Percentiles rank a stretch among this genome's conserved stretches.
Evolutionary conservation across 2,888 invertebrate genomes (phyloP).

Genomic region (Dascillus cervinus): DNA sequence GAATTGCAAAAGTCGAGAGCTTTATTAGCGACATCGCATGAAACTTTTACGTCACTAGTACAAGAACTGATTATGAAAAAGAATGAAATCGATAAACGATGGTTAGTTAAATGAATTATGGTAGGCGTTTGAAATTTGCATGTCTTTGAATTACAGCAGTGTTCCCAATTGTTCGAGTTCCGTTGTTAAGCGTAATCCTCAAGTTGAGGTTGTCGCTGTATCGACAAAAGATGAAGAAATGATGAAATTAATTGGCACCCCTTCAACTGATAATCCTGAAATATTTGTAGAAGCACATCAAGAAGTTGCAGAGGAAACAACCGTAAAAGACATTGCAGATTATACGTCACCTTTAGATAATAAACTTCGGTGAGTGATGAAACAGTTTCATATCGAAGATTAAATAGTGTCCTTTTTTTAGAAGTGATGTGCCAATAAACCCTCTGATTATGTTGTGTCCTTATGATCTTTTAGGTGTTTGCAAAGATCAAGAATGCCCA

Average conservation of each 20-base stretch:
- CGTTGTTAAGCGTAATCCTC: too few relatives aligned
- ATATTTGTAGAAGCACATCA: too few relatives aligned
- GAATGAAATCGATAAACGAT: conserved; percentile 35
- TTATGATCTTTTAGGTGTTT: conserved; percentile 36
- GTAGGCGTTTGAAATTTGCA: too few relatives aligned
- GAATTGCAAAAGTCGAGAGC: conserved; percentile 31
- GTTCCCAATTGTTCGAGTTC: too few relatives aligned
- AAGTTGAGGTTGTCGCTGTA: too few relatives aligned
- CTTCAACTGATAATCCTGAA: conserved; percentile 14
- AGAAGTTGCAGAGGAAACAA: too few relatives aligned
- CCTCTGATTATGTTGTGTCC: conserved; percentile 37
- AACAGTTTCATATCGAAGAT: too few relatives aligned
- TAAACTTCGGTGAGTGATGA: conserved; percentile 18
- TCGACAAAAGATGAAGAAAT: too few relatives aligned
- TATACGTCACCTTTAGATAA: conserved; percentile 36
- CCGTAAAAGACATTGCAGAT: conserved; percentile 21
- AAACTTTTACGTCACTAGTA: conserved; percentile 28
- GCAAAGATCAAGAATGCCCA: conserved; percentile 36
- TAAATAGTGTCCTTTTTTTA: background rate
- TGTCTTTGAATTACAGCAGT: too few relatives aligned
- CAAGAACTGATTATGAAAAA: conserved; percentile 31
- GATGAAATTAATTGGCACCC: too few relatives aligned
- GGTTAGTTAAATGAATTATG: conserved; percentile 19
- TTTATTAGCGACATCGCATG: conserved; percentile 29
- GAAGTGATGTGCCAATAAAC: conserved; percentile 10